A percentile compares a stretch with the other conserved stretches of the same genome.
Conservation (phyloP, 92 coral and sea anemone species). For the Heteractis magnifica region DNA sequence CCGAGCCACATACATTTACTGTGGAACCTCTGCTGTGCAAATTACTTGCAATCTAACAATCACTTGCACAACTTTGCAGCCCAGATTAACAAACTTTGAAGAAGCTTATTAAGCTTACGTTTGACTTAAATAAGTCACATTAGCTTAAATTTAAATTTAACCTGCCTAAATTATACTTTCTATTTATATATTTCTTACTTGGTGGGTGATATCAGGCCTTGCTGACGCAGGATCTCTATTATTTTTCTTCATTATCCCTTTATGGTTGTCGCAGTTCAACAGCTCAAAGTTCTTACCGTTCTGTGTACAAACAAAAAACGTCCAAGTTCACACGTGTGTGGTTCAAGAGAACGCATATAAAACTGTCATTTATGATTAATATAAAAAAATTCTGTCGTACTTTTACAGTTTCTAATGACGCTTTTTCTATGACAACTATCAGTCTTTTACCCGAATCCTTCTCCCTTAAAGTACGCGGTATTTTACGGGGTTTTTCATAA, state of each 20-base stretch:
- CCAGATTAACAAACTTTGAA: neutral
- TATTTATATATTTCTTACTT: slow-evolving; percentile 40
- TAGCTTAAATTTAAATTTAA: too few species aligned
- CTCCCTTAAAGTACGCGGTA: slow-evolving; percentile 86
- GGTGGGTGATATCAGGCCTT: slow-evolving; percentile 97
- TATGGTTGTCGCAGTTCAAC: slow-evolving; percentile 92
- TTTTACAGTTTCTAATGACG: slow-evolving; percentile 96
- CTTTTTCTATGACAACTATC: slow-evolving; percentile 83
- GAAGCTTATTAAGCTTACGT: too few species aligned
- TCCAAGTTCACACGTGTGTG: neutral
- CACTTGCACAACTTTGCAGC: neutral
- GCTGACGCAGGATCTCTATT: slow-evolving; percentile 80
- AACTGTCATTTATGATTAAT: neutral
- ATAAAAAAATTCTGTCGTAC: slow-evolving; percentile 30
- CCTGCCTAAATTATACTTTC: neutral
- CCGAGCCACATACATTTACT: too few species aligned
- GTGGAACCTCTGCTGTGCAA: too few species aligned
- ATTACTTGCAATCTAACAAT: neutral
- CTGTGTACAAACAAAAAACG: slow-evolving; percentile 28
- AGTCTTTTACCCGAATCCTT: slow-evolving; percentile 93
- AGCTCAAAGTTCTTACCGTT: slow-evolving; percentile 96
- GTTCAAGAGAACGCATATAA: neutral
- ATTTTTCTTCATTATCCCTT: slow-evolving; percentile 83
- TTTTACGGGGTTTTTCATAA: slow-evolving; percentile 82
- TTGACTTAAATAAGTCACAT: too few species aligned